Base-by-base conservation (phyloP, 2,888 invertebrate species). In the Troides aeacus region DNA sequence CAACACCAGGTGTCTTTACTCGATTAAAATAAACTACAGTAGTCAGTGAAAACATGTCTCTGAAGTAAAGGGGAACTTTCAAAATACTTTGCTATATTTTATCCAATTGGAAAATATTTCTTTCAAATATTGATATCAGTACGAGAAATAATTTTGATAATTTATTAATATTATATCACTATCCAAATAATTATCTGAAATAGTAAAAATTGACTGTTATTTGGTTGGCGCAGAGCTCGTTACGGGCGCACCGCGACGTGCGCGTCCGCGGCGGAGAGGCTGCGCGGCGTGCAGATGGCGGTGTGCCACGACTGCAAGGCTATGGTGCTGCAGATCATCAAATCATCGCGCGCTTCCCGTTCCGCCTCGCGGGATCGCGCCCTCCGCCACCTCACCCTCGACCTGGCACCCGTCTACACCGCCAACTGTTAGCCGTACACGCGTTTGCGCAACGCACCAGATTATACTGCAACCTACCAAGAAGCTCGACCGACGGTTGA, bases 271-370 rank as follows among this genome's bases (percentile, higher is more conserved):
- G 93, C 88, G 71, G 96, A 96, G 82, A 93, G 94, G 24, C 90
- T 96, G 63, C 94, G 95, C 72, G 95, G 95, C 75, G 95, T 97
- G 72, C 95, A 96, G 82, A 97, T 98, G 96, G 95, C 96, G 72
- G 97, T 98, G 63, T 99, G 98, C 85, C 96, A 97, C 86, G 98
- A 98, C 93, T 99, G 98, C 93, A 97, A 97, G 85, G 96, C 97
- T 72, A 97, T 98, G 96, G 97, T 98, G 71, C 94, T 97, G 78
- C 97, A 98, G 92, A 98, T 98, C 84, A 98, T 98, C 84, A 96
- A 97, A 88, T 97, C 97, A 30, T 97, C 97, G 75, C 95, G 96
- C 84, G 96, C 96, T 71, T 96, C 96, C 73, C 95, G 97, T 79
- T 95, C 97, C 71, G 96, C 96, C 70, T 96, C 96, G 71, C 94